A percentile compares a stretch with the other conserved stretches of the same genome.
These are phyloP conservation scores for Rapana venosa DNA, from an alignment of 2,888 invertebrate genomes.

Conservation along the genomic window DNA sequence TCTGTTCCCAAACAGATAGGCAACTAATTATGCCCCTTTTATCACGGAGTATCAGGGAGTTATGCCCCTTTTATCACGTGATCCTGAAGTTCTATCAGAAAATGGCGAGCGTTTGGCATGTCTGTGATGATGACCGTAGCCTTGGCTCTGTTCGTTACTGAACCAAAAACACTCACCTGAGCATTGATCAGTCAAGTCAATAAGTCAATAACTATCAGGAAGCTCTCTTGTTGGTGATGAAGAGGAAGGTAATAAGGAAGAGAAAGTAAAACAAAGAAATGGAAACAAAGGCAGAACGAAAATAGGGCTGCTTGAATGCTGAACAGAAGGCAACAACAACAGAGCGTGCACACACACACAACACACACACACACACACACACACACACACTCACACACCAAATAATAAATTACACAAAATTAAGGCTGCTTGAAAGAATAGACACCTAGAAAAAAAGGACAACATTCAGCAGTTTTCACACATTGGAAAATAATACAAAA, in stretches of 20 bases:
- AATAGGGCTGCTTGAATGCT: not conserved
- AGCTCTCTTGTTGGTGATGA: not conserved
- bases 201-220: slow-evolving; percentile 2
- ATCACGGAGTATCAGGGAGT: too few relatives aligned
- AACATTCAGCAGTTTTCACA: too few relatives aligned
- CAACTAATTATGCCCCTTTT: not conserved
- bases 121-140: not conserved
- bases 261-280: not conserved
- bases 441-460: too few relatives aligned
- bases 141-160: not conserved
- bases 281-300: not conserved
- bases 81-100: not conserved
- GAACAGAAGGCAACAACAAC: not conserved
- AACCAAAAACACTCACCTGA: not conserved
- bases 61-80: slow-evolving; percentile 16
- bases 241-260: not conserved
- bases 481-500: too few relatives aligned
- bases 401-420: too few relatives aligned
- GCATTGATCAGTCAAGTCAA: not conserved
- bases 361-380: too few relatives aligned
- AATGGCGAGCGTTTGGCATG: not conserved
- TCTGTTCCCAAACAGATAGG: not conserved
- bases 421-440: too few relatives aligned
- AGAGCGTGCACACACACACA: too few relatives aligned
- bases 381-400: too few relatives aligned